Base-by-base conservation (phyloP, 2,888 invertebrate genomes). In the Athripsodes cinereus region DNA sequence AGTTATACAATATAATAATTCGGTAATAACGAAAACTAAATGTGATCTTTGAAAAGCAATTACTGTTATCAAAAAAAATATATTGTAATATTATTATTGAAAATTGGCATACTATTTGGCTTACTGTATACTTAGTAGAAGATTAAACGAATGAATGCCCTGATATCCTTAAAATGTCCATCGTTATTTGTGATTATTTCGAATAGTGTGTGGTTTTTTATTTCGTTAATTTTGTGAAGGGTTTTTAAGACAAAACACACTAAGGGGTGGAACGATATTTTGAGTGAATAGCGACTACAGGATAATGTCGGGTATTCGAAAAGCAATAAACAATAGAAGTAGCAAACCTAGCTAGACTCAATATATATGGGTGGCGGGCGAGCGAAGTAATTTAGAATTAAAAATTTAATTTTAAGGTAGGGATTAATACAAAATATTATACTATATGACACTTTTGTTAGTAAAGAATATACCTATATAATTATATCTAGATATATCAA, bases 301-400 rank as follows among this genome's bases (percentile, higher is more conserved):
- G 58, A 62, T 11, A 58, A 60, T 52, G 62, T 57, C 60, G 78
- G 78, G 78, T 79, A 79, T 79, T 76, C 78, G 75, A 78, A 74
- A 79, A 78, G 78, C 78, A 79, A 78, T 78, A 79, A 78, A 78
- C 74, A 68, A 75, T 78, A 78, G 78, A 70, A 18, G 31, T n/a
- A 51, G 48, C 55, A 19, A 19, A 46, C 54, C 47, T 22, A 10
- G 47, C 59, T 18, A 51, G 54, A 22, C 46, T 49, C 49, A 34
- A n/a, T 22, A 31, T 16, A 18, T 16, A 51, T 10, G 50, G 26
- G 44, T 35, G 44, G 51, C 51, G 40, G 26, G 55, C 44, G 51
- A 20, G 35, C 26, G 55, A 40, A 40, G 20, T 10, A 31, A 55
- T 16, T 46, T 21, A 22, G 3, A 53, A 16, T 13, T n/a, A 34